Evolutionary conservation across 2,797 vertebrate genomes (phyloP).

Genomic region (Kryptolebias ocellatus): DNA sequence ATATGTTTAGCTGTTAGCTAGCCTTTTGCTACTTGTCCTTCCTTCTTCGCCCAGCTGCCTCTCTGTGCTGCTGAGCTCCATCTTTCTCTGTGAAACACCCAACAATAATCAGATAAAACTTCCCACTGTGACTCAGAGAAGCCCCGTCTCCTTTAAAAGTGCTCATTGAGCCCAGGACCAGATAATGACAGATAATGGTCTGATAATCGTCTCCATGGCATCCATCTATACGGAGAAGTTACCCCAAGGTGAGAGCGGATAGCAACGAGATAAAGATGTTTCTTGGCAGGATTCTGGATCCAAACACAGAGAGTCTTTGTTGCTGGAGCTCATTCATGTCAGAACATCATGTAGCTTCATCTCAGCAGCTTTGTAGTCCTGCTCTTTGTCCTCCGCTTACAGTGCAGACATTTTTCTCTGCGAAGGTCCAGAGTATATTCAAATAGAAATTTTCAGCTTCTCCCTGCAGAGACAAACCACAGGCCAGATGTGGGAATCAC

Average conservation of each 20-base stretch:
- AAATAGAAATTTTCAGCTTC: no score
- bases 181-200: conserved; percentile 40
- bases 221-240: conserved; percentile 5
- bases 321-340: not conserved
- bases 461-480: not conserved
- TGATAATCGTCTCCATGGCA: conserved; percentile 21
- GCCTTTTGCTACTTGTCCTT: no score
- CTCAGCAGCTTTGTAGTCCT: not conserved
- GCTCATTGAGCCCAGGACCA: not conserved
- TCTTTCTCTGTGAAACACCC: no score
- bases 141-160: no score
- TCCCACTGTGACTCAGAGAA: no score
- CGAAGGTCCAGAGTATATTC: no score
- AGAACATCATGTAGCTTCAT: not conserved
- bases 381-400: not conserved
- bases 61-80: no score
- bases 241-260: not conserved
- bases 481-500: no score
- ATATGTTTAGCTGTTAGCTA: no score
- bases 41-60: no score
- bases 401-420: not conserved
- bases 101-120: no score
- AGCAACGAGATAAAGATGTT: not conserved
- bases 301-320: not conserved
- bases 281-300: not conserved